A percentile compares a stretch with the other conserved stretches of the same genome.
Conservation (phyloP, 2,888 invertebrate species). For the Dicycla oo region DNA sequence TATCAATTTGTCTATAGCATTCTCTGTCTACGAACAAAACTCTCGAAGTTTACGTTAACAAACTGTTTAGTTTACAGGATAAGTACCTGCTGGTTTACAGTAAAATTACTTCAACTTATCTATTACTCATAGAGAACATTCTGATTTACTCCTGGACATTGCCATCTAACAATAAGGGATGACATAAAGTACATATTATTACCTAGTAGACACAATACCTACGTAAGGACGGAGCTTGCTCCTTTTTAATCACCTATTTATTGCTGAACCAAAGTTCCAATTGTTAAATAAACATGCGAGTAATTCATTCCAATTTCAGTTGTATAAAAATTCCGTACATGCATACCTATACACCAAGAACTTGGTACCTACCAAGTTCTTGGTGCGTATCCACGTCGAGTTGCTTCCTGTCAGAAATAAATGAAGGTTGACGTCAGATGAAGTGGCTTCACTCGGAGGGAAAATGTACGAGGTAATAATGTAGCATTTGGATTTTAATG, state of each 20-base stretch:
- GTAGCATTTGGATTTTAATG: not conserved
- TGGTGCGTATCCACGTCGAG: conserved; percentile 5
- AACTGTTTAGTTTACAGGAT: conserved; percentile 1
- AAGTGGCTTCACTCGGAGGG: conserved; percentile 4
- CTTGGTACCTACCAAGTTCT: not conserved
- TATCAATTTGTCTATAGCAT: too few species aligned
- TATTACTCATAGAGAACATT: not conserved
- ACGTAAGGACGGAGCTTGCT: not conserved
- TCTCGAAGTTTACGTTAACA: not conserved
- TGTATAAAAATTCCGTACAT: not conserved
- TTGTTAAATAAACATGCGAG: conserved; percentile 3
- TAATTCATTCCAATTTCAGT: not conserved
- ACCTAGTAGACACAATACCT: too few species aligned
- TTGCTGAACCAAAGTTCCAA: not conserved
- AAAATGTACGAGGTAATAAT: too few species aligned
- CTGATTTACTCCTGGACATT: not conserved
- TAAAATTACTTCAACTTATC: not conserved
- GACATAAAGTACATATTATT: not conserved
- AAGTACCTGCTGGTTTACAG: not conserved
- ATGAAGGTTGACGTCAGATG: conserved; percentile 41
- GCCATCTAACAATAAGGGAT: not conserved
- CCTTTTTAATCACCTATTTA: not conserved
- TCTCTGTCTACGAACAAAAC: too few species aligned
- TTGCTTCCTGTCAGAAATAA: conserved; percentile 25
- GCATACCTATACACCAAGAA: too few species aligned